Evolutionary conservation across 2,888 invertebrate genomes (phyloP), one percentile per base, ranked within the genome.

Genomic region (Erebia aethiops): DNA sequence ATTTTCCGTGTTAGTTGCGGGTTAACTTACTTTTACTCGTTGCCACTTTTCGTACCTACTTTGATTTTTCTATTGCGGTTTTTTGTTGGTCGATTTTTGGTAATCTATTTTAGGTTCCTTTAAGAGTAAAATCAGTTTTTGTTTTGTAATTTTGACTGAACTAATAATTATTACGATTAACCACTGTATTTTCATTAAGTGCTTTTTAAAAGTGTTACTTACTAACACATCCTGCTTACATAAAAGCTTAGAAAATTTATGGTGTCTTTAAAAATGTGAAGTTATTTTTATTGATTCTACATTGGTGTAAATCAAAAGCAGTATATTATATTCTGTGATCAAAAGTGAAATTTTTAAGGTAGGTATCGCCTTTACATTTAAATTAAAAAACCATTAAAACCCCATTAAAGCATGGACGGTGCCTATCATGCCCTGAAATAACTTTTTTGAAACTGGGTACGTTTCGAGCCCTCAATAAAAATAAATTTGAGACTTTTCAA

Each of bases 21-120:
- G 35, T 35, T 49, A 14, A 62, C 60, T 65, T 61, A 62, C 60
- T 65, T 61, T 67, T 60, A 58, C 64, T 62, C 4, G 26, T 26
- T 46, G 49, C 35, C 21, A 7, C 14, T 67, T 67, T 54, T 46
- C 35, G 35, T 35, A 35, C 35, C 46, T 61, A 11, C 60, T 46
- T 49, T 11, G 26, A 52, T 21, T 46, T 56, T 46, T 64, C 56
- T 26, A 14, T 26, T 11, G 26, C 67, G 51, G 63, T 52, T 26
- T 52, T 52, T 52, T 35, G n/a, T 51, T 41, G 5, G 14, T 21
- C n/a, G 21, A 18, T 49, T 58, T 57, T 57, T 21, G 56, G 18
- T 56, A 43, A 66, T 61, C 61, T 16, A 43, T 16, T 56, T 21
- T 13, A 13, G 18, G 11, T 51, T n/a, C 1, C 0, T 51, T 10